These are phyloP conservation scores for Acleris literana DNA, from an alignment of 2,888 invertebrate species.

Conservation along the genomic window DNA sequence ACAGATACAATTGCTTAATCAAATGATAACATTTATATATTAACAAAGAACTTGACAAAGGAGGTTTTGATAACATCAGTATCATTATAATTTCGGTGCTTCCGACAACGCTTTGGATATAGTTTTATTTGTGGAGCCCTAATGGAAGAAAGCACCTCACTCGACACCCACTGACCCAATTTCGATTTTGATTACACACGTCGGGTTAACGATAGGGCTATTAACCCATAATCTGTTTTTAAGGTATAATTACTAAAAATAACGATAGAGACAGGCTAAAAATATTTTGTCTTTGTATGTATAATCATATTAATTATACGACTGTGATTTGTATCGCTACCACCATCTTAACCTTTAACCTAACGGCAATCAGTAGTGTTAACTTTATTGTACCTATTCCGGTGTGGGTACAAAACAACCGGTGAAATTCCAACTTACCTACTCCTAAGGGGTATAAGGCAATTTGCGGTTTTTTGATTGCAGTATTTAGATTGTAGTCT, in stretches of 20 bases:
- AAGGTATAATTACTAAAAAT: neutral
- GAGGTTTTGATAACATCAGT: no score
- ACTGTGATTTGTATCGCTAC: neutral
- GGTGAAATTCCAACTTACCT: no score
- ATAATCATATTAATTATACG: neutral
- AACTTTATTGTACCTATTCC: no score
- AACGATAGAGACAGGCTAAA: neutral
- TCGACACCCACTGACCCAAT: constrained; percentile 61
- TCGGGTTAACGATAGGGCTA: constrained; percentile 39
- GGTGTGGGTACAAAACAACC: no score
- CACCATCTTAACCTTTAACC: no score
- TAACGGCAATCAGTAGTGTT: no score
- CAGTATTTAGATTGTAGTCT: no score
- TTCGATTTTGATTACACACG: constrained; percentile 51
- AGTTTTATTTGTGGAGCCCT: constrained; percentile 59
- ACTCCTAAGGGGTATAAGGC: no score
- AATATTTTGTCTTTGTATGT: neutral
- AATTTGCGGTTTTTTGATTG: no score
- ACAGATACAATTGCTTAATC: no score
- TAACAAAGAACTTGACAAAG: no score
- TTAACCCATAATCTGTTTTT: constrained; percentile 21
- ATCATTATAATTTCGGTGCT: neutral
- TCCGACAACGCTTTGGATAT: constrained; percentile 13
- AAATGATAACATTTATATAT: no score
- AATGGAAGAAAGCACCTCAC: constrained; percentile 61